Evolutionary conservation across 2,888 invertebrate genomes (phyloP), one percentile per base, ranked within the genome.

Genomic region (Caenorhabditis sp.): DNA sequence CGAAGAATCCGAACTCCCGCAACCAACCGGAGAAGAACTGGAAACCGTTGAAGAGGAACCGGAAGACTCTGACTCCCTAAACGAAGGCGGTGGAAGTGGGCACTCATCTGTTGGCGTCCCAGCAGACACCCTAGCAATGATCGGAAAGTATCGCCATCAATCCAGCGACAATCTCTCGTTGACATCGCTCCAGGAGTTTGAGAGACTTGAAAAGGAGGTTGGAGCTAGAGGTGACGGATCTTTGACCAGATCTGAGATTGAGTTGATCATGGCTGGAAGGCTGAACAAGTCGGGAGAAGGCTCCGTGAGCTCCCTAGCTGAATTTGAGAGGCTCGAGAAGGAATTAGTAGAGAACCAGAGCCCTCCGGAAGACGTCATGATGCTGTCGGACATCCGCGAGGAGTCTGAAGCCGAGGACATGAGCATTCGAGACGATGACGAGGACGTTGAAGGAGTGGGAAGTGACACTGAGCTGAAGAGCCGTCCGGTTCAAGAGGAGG

Each of bases 381-480:
- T 90, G 82, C 78, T 91, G 32, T 89, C 89, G 13, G 90, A 91
- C 62, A 91, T 91, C 28, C 81, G 88, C 11, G 91, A 91, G 62
- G 91, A 91, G 70, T 87, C 87, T 15, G 91, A 91, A 74, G 88
- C 88, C 1, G 91, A 91, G 56, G 91, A 91, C 51, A 91, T 91
- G 90, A 91, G 91, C 70, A 86, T 85, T 11, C 83, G 88, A 0
- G 91, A 88, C 18, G 90, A 90, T 55, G 90, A 91, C 40, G 91
- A 91, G 53, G 88, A 89, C 9, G 47, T 47, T 8, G 89, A 87
- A 8, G 85, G 77, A 9, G 80, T 72, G 9, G 88, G 88, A 15
- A 87, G 84, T 24, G 83, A 84, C 24, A 80, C 78, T 1, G 82
- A 84, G 67, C 11, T 84, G 26, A 74, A 78, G 53, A 72, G 80